phyloP scores from a whole-genome alignment of 2,797 vertebrate genomes.

The Fratercula arctica region DNA sequence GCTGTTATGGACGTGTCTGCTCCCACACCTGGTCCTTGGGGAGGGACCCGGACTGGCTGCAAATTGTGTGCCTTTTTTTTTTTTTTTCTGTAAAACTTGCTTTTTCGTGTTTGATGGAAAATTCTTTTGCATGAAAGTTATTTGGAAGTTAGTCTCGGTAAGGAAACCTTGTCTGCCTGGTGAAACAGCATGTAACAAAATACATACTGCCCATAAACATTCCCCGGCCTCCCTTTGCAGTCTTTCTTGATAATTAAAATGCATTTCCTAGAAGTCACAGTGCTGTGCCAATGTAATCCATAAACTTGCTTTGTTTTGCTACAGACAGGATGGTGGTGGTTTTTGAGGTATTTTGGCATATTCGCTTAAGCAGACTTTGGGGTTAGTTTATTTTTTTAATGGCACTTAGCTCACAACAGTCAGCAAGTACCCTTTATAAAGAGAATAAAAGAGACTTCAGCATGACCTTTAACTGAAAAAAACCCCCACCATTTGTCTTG shows the following conservation, averaged over 20 bases:
- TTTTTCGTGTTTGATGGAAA: neutral
- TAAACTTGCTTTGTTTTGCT: constrained; percentile 35
- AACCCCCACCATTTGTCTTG: neutral
- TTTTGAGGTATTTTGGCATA: constrained; percentile 21
- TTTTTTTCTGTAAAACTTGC: neutral
- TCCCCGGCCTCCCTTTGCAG: neutral
- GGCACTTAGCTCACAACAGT: neutral
- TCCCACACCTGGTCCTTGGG: neutral
- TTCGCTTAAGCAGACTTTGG: neutral
- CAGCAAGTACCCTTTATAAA: neutral
- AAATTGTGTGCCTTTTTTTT: neutral
- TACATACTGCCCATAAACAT: neutral
- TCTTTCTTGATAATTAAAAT: constrained; percentile 51
- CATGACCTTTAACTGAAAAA: constrained; percentile 13
- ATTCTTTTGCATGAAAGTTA: neutral
- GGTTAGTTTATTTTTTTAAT: neutral
- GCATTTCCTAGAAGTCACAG: constrained; percentile 31
- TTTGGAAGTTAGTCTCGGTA: neutral
- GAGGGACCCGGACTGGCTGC: neutral
- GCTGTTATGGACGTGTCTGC: neutral
- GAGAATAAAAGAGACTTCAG: constrained; percentile 8
- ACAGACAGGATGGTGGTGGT: neutral
- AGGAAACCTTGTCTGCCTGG: constrained; percentile 28
- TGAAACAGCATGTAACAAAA: constrained; percentile 40
- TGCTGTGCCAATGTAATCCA: neutral